These are phyloP conservation scores for Cyclophora albipunctata DNA, from an alignment of 2,888 invertebrate genomes.

Conservation along the genomic window DNA sequence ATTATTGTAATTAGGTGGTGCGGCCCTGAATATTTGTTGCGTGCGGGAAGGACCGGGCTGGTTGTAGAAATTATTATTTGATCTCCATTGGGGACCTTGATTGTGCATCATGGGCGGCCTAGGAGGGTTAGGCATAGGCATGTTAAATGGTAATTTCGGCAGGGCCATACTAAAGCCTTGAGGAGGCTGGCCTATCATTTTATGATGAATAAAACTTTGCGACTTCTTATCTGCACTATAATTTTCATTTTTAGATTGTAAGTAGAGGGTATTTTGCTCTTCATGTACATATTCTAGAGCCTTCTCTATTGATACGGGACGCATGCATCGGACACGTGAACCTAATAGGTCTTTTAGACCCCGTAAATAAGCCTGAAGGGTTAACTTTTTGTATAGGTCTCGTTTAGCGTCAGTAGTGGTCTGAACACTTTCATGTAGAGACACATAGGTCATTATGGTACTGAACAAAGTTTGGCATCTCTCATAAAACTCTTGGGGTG, in stretches of 20 bases:
- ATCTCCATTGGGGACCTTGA: no score
- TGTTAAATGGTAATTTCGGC: no score
- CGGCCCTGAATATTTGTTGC: no score
- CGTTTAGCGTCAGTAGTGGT: conserved; percentile 17
- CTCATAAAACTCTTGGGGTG: conserved; percentile 22
- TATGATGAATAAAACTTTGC: not conserved
- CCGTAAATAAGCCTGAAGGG: conserved; percentile 18
- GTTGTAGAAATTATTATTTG: no score
- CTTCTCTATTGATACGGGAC: conserved; percentile 18
- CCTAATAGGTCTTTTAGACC: conserved; percentile 20
- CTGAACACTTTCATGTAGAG: conserved; percentile 14
- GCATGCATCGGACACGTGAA: conserved; percentile 23
- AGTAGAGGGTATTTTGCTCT: conserved; percentile 17
- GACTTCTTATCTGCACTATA: not conserved
- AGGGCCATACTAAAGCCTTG: no score
- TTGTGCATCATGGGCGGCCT: no score
- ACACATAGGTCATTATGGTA: conserved; percentile 20
- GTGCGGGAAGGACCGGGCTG: no score
- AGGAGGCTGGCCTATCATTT: no score
- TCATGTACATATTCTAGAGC: conserved; percentile 22
- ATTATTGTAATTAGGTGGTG: no score
- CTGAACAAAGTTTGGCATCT: conserved; percentile 19
- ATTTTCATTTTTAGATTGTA: conserved; percentile 13
- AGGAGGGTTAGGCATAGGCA: no score
- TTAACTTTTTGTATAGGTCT: conserved; percentile 17